These are phyloP conservation scores for Tragelaphus strepsiceros DNA, from an alignment of 2,113 vertebrate genomes.

Conservation along the genomic window DNA sequence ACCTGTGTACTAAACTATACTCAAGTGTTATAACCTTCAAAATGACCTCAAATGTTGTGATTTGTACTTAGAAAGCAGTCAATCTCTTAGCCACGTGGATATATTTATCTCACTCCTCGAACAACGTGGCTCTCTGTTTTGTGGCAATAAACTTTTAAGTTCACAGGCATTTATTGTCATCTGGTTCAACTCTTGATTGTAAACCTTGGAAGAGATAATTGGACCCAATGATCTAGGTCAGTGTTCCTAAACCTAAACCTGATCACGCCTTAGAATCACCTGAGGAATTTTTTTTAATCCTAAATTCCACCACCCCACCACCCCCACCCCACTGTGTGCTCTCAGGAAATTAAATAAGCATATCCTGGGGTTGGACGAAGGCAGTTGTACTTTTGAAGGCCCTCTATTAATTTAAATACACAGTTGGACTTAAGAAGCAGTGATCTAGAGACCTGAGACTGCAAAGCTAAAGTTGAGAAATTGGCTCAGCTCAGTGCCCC, in stretches of 20 bases:
- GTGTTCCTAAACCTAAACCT: not conserved
- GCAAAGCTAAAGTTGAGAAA: not conserved
- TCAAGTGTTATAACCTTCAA: not conserved
- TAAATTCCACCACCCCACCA: not conserved
- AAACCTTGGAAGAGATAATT: not conserved
- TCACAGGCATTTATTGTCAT: not conserved
- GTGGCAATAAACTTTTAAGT: not conserved
- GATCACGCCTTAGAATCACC: not conserved
- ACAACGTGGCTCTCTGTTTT: not conserved
- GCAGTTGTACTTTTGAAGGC: not conserved
- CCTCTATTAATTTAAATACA: not conserved
- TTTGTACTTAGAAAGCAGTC: not conserved
- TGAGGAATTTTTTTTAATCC: not conserved
- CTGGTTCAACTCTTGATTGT: not conserved
- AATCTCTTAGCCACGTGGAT: not conserved
- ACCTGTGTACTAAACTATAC: not conserved
- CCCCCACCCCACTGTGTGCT: not conserved
- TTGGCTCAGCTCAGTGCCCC: too few relatives aligned
- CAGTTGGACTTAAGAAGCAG: not conserved
- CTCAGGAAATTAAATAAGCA: not conserved
- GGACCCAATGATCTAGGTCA: not conserved
- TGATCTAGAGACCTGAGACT: not conserved
- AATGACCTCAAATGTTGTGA: not conserved
- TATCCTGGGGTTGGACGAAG: not conserved
- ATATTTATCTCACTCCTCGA: not conserved